Evolutionary conservation across 2,888 invertebrate genomes (phyloP).

Genomic region (Orgyia antiqua): DNA sequence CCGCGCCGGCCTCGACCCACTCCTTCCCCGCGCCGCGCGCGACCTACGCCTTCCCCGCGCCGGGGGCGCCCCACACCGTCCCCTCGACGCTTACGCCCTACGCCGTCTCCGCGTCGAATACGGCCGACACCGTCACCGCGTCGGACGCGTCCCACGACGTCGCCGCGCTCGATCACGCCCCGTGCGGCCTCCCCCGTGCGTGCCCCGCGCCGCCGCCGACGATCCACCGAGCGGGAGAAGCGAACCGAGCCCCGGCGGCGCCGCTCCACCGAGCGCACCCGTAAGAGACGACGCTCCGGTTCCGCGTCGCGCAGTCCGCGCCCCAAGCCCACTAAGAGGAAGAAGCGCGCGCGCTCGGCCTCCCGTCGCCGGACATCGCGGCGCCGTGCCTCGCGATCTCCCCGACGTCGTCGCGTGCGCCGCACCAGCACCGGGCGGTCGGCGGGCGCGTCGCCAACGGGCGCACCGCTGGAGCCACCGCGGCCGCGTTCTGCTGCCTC

Average conservation of each 20-base stretch:
- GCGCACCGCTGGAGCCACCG: slow-evolving; percentile 26
- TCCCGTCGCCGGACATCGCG: slow-evolving; percentile 35
- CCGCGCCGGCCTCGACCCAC: slow-evolving; percentile 7
- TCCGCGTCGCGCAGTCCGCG: slow-evolving; percentile 26
- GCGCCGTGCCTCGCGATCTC: slow-evolving; percentile 24
- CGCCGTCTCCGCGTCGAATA: slow-evolving; percentile 19
- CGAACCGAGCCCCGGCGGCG: slow-evolving; percentile 34
- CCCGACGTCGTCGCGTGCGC: slow-evolving; percentile 22
- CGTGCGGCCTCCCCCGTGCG: slow-evolving; percentile 27
- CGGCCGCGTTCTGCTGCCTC: slow-evolving; percentile 27
- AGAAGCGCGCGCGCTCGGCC: slow-evolving; percentile 40
- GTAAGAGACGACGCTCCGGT: slow-evolving; percentile 41
- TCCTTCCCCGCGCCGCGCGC: slow-evolving; percentile 7
- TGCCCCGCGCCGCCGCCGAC: slow-evolving; percentile 29
- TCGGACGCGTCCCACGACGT: slow-evolving; percentile 20
- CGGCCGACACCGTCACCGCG: slow-evolving; percentile 32
- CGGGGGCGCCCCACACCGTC: slow-evolving; percentile 15
- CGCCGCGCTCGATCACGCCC: slow-evolving; percentile 28
- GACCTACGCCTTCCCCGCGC: slow-evolving; percentile 25
- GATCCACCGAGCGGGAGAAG: slow-evolving; percentile 31
- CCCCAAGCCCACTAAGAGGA: slow-evolving; percentile 46
- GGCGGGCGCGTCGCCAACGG: slow-evolving; percentile 32
- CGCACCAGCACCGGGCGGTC: slow-evolving; percentile 27
- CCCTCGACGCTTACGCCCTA: slow-evolving; percentile 10
- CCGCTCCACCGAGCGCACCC: slow-evolving; percentile 31